phyloP scores from a whole-genome alignment of 2,113 vertebrate genomes.

The Lucifuga dentata region DNA sequence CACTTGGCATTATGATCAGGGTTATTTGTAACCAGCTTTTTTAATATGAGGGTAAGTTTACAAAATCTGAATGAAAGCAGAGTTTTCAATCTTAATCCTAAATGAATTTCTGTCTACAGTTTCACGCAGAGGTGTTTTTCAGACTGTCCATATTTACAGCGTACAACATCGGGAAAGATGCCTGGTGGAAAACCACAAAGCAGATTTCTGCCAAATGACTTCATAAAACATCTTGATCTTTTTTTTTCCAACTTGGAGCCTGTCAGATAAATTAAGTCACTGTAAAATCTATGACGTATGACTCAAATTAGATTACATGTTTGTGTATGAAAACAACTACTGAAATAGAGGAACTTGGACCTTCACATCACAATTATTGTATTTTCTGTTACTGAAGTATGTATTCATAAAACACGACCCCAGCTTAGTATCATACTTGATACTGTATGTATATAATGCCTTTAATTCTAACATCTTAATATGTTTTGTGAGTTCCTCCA shows the following conservation, averaged over 20 bases:
- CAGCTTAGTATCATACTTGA: too few relatives aligned
- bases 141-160: not conserved
- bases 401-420: too few relatives aligned
- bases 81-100: slow-evolving; percentile 3
- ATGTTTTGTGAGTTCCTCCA: too few relatives aligned
- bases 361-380: too few relatives aligned
- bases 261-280: slow-evolving; percentile 36
- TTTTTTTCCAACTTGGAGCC: slow-evolving; percentile 34
- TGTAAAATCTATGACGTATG: slow-evolving; percentile 8
- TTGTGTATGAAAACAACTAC: too few relatives aligned
- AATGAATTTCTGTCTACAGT: not conserved
- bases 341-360: too few relatives aligned
- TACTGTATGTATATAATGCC: too few relatives aligned
- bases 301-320: slow-evolving; percentile 41
- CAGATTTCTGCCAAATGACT: slow-evolving; percentile 43
- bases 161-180: slow-evolving; percentile 23
- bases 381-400: too few relatives aligned
- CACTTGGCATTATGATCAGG: not conserved
- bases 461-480: too few relatives aligned
- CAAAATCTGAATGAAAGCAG: not conserved
- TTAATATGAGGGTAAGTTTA: not conserved
- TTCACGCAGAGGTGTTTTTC: slow-evolving; percentile 25
- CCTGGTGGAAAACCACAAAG: slow-evolving; percentile 31
- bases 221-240: slow-evolving; percentile 45
- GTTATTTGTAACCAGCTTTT: not conserved